phyloP scores from a whole-genome alignment of 2,888 invertebrate species.

The Parascotia fuliginaria region DNA sequence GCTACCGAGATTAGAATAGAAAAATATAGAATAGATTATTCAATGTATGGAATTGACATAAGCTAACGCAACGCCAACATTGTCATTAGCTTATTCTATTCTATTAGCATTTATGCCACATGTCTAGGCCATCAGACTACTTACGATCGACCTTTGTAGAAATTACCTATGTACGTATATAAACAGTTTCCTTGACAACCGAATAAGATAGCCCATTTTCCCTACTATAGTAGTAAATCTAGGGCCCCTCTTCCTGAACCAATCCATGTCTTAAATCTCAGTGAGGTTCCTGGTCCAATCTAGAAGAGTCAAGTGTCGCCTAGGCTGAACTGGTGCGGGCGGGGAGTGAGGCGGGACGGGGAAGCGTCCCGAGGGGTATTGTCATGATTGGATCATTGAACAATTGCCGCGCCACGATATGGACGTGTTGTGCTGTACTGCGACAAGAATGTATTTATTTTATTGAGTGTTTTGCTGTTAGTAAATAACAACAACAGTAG shows the following conservation, averaged over 20 bases:
- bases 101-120: too few species aligned
- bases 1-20: too few species aligned
- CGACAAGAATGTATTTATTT: conserved; percentile 4
- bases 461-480: background rate
- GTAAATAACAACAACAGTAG: too few species aligned
- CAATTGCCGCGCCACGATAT: conserved; percentile 64
- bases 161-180: too few species aligned
- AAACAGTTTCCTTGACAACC: too few species aligned
- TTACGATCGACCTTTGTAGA: too few species aligned
- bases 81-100: too few species aligned
- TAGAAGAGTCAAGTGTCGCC: conserved; percentile 50
- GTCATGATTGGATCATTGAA: conserved; percentile 75
- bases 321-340: conserved; percentile 23
- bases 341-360: conserved; percentile 13
- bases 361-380: conserved; percentile 32
- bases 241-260: background rate
- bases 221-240: background rate
- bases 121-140: too few species aligned
- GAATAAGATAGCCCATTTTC: background rate
- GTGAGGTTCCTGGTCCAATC: conserved; percentile 30
- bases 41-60: too few species aligned
- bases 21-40: too few species aligned
- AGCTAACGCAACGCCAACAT: too few species aligned
- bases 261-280: conserved; percentile 8
- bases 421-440: conserved; percentile 54